phyloP scores from a whole-genome alignment of 2,113 vertebrate species.

The Tinamus guttatus region DNA sequence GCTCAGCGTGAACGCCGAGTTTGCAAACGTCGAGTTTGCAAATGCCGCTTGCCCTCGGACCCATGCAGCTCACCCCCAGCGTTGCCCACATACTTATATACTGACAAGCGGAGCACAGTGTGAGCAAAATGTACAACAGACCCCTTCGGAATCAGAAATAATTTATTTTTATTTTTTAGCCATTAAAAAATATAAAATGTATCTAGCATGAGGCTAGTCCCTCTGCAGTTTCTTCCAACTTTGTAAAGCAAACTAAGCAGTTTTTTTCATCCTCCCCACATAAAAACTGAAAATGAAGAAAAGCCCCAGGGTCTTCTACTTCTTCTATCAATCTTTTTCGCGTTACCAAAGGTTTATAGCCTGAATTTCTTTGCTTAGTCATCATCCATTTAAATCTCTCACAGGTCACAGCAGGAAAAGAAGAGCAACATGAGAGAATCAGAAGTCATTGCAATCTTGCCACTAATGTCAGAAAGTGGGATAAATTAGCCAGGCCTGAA shows the following conservation, averaged over 20 bases:
- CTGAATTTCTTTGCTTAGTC: background rate
- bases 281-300: background rate
- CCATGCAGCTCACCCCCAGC: accelerated
- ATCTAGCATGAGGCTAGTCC: background rate
- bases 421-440: background rate
- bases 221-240: background rate
- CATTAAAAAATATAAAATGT: background rate
- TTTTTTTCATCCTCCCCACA: background rate
- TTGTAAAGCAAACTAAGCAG: background rate
- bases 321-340: background rate
- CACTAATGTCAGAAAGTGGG: background rate
- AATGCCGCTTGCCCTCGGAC: accelerated
- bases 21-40: too few relatives aligned
- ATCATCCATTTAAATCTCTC: background rate
- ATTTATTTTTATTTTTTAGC: background rate
- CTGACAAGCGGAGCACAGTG: background rate
- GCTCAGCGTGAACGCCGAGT: too few relatives aligned
- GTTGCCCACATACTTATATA: too few relatives aligned
- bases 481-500: background rate
- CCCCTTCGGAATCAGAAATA: background rate
- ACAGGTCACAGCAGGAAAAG: background rate
- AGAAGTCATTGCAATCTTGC: background rate
- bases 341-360: background rate
- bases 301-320: background rate
- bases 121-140: background rate